Evolutionary conservation across 2,888 invertebrate genomes (phyloP), one percentile per base, ranked within the genome.

Genomic region (Tubulanus polymorphus): DNA sequence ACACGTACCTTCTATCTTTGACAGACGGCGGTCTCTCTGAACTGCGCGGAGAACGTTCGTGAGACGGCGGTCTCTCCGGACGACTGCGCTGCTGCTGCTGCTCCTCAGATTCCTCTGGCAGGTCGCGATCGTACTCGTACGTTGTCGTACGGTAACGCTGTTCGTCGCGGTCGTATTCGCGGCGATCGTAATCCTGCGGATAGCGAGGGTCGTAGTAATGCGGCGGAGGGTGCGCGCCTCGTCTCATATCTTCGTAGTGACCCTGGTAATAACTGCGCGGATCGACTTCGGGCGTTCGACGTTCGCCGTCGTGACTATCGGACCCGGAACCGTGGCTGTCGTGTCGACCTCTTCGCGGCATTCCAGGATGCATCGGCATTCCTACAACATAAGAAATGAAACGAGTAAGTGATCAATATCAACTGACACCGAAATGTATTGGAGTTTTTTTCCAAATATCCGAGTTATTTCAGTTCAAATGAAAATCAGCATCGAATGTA

Each of bases 291-390:
- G 72, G 70, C 26, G 71, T 63, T 18, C 67, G 61, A 18, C 65
- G 67, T 29, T 74, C 70, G 57, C 62, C 59, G 35, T 71, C 68
- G 58, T 66, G 65, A 57, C 67, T 68, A 54, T 71, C 73, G 47
- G 65, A 71, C 23, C 71, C 73, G 18, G 73, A 72, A 5, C 71
- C 72, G 60, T 72, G 72, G 57, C 72, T 73, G 62, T 73, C 73
- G 56, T 67, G 68, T 20, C 73, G 63, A 5, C 46, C 47, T 29
- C 72, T 54, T 25, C 71, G 60, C 59, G 68, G 61, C 29, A 63
- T 64, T 20, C 55, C 55, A 12, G 68, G 72, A 56, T 72, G 74
- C 67, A 75, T 72, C 23, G 71, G 71, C 71, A 75, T 72, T 25
- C 72, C 75, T 75, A 59, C 18, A 55, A 46, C 26, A 18, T 10